A percentile compares a stretch with the other conserved stretches of the same genome.
Conservation (phyloP, 1,140 invertebrate genomes). For the Trichomalopsis sarcophagae region DNA sequence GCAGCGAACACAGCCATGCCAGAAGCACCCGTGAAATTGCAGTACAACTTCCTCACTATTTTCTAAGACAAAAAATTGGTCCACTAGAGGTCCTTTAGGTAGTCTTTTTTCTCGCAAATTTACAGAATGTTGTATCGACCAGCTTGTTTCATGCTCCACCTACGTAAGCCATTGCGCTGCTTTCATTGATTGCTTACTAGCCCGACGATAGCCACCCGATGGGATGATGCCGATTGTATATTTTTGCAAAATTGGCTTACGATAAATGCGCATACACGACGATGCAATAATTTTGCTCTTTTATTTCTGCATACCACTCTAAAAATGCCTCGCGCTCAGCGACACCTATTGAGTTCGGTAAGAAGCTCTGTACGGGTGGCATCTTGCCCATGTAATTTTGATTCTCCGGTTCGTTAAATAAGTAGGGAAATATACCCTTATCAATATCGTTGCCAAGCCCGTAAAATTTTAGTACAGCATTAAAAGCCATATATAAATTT, state of each 20-base stretch:
- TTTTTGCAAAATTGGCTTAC: slow-evolving; percentile 5
- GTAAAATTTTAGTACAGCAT: too few relatives aligned
- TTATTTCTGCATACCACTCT: too few relatives aligned
- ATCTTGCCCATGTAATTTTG: neutral
- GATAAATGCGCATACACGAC: neutral
- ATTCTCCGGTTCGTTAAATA: neutral
- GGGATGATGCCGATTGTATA: slow-evolving; percentile 4
- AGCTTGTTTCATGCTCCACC: neutral
- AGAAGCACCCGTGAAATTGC: slow-evolving; percentile 8
- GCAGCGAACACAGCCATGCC: neutral
- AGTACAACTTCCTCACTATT: neutral
- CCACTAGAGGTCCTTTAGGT: neutral
- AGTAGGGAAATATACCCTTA: neutral
- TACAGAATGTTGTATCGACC: neutral
- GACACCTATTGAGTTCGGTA: neutral
- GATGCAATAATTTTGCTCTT: neutral
- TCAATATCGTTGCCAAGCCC: too few relatives aligned
- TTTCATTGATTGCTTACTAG: neutral
- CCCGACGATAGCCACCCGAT: neutral
- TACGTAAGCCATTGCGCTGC: neutral
- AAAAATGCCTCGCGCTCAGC: too few relatives aligned
- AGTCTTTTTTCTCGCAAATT: neutral
- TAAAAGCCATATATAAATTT: too few relatives aligned
- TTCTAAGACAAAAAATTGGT: neutral
- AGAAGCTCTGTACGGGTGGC: neutral